phyloP scores from a whole-genome alignment of 2,113 vertebrate species.

The Cathartes aura region DNA sequence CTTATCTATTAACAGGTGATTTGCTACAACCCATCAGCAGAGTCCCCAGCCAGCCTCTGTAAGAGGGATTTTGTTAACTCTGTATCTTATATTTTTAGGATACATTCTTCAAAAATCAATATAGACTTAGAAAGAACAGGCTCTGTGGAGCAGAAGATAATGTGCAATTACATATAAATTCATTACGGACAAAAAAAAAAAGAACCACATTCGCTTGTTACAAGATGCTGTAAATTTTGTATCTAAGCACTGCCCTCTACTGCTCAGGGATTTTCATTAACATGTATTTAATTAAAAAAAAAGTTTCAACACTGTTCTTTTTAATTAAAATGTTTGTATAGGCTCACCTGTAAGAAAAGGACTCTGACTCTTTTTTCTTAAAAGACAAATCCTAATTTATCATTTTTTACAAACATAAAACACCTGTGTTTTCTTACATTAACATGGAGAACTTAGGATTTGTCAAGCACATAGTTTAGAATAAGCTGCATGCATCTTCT shows the following conservation, averaged over 20 bases:
- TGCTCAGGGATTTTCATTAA: slow-evolving; percentile 38
- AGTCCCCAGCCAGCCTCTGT: not conserved
- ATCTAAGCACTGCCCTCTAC: slow-evolving; percentile 63
- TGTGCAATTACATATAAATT: not conserved
- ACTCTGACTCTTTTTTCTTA: not conserved
- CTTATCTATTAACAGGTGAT: not conserved
- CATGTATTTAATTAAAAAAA: not conserved
- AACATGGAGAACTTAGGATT: not conserved
- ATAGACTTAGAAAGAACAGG: not conserved
- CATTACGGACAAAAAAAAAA: not conserved
- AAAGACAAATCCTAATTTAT: not conserved
- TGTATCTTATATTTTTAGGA: not conserved
- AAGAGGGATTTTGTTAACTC: not conserved
- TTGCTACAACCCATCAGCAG: not conserved
- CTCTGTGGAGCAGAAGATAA: not conserved
- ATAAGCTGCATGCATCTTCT: not conserved
- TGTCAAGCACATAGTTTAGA: not conserved
- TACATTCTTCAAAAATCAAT: not conserved
- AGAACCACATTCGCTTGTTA: not conserved
- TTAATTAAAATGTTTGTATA: not conserved
- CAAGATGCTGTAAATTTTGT: not conserved
- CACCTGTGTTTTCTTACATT: not conserved
- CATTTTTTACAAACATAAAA: not conserved
- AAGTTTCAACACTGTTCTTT: not conserved
- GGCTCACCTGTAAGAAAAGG: not conserved